phyloP scores from a whole-genome alignment of 2,888 invertebrate species.

The Junonia oenone region DNA sequence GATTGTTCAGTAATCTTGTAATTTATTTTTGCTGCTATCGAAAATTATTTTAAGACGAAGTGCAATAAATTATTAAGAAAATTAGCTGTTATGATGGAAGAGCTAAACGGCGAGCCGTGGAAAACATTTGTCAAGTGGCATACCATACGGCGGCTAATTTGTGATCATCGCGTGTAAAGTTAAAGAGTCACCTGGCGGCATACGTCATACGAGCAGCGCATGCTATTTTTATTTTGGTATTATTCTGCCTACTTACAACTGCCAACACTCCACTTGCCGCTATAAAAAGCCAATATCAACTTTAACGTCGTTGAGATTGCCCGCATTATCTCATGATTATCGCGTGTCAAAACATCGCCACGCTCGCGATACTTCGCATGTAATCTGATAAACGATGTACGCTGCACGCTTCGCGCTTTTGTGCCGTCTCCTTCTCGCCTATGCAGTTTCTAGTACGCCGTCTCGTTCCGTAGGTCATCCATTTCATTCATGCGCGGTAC shows the following conservation, averaged over 20 bases:
- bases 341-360: conserved; percentile 81
- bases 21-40: background rate
- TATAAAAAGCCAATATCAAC: conserved; percentile 78
- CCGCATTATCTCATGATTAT: conserved; percentile 80
- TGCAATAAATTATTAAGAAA: conserved; percentile 26
- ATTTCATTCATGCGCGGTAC: conserved; percentile 80
- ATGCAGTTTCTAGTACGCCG: conserved; percentile 32
- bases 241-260: conserved; percentile 58
- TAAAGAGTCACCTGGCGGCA: conserved; percentile 45
- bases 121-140: conserved; percentile 37
- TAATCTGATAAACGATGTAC: conserved; percentile 82
- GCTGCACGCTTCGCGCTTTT: conserved; percentile 70
- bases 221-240: conserved; percentile 51
- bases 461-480: conserved; percentile 66
- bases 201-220: conserved; percentile 50
- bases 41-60: conserved; percentile 7
- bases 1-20: background rate
- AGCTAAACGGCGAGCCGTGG: conserved; percentile 27
- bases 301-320: conserved; percentile 75
- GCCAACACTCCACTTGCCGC: conserved; percentile 52
- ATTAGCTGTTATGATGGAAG: conserved; percentile 31
- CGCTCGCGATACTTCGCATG: conserved; percentile 80
- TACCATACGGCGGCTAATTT: conserved; percentile 34
- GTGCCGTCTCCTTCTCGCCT: conserved; percentile 46
- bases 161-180: conserved; percentile 36